A percentile compares a stretch with the other conserved stretches of the same genome.
Conservation (phyloP, 2,113 vertebrate species). For the Willisornis vidua region DNA sequence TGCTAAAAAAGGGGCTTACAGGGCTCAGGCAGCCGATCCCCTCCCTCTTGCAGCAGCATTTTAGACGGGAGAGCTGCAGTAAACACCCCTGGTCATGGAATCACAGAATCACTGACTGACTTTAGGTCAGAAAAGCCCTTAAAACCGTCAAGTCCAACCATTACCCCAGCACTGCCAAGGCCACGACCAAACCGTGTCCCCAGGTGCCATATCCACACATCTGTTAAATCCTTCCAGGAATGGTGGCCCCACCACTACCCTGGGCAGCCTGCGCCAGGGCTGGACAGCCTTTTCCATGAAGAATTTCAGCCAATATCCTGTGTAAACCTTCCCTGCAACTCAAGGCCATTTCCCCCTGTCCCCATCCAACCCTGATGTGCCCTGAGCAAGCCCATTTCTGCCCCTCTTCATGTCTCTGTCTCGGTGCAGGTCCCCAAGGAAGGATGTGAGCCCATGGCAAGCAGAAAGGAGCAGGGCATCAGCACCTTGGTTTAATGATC, state of each 20-base stretch:
- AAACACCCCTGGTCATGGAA: neutral
- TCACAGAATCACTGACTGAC: neutral
- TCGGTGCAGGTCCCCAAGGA: neutral
- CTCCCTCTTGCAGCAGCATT: neutral
- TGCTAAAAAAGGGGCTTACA: neutral
- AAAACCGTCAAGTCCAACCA: neutral
- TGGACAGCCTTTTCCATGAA: neutral
- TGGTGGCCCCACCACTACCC: too few species aligned
- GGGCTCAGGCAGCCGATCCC: neutral
- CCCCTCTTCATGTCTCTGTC: rapidly evolving
- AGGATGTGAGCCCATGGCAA: rapidly evolving
- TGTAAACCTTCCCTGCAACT: neutral
- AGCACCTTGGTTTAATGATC: neutral
- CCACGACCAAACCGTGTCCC: neutral
- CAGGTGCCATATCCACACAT: neutral
- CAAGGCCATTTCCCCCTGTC: neutral
- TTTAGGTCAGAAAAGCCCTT: neutral
- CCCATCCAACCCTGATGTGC: rapidly evolving
- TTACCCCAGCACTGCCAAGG: neutral
- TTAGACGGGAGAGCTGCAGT: neutral
- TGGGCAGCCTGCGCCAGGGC: neutral
- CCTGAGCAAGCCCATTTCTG: neutral
- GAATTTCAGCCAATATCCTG: neutral
- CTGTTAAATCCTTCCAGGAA: neutral
- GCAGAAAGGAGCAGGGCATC: rapidly evolving